Percentiles rank a stretch among this genome's conserved stretches.
Conservation (phyloP, 2,113 vertebrate species). For the Pristiophorus japonicus region DNA sequence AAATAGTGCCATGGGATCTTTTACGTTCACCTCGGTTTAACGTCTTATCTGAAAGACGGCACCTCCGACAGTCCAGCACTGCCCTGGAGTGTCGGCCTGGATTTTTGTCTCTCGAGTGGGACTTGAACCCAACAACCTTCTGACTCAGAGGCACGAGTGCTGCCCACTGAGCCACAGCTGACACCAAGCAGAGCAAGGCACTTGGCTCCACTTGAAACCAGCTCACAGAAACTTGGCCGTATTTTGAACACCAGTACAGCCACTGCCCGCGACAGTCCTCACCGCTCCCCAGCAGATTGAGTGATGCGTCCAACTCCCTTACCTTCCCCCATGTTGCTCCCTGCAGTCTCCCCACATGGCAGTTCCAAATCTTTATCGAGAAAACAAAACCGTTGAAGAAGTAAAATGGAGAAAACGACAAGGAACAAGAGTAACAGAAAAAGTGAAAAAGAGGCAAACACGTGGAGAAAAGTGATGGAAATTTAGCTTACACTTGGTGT, state of each 20-base stretch:
- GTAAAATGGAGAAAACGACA: background rate
- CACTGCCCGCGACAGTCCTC: background rate
- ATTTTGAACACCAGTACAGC: background rate
- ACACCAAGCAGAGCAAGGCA: background rate
- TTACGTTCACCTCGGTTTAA: too few species aligned
- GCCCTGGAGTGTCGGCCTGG: too few species aligned
- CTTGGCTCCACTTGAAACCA: background rate
- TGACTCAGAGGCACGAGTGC: too few species aligned
- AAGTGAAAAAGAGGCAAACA: background rate
- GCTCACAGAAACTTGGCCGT: background rate
- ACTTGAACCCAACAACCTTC: too few species aligned
- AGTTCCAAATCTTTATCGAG: background rate
- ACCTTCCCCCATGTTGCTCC: background rate
- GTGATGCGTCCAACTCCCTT: too few species aligned
- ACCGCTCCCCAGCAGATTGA: background rate
- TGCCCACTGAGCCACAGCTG: too few species aligned
- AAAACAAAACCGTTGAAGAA: background rate
- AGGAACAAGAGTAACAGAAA: background rate
- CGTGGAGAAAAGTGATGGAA: background rate
- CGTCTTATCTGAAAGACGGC: too few species aligned
- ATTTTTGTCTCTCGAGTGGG: too few species aligned
- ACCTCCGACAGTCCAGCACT: too few species aligned
- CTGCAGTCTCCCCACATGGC: background rate
- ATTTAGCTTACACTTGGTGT: background rate
- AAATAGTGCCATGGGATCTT: too few species aligned